Base-by-base conservation (phyloP, 2,888 invertebrate genomes). In the Eupithecia inturbata region DNA sequence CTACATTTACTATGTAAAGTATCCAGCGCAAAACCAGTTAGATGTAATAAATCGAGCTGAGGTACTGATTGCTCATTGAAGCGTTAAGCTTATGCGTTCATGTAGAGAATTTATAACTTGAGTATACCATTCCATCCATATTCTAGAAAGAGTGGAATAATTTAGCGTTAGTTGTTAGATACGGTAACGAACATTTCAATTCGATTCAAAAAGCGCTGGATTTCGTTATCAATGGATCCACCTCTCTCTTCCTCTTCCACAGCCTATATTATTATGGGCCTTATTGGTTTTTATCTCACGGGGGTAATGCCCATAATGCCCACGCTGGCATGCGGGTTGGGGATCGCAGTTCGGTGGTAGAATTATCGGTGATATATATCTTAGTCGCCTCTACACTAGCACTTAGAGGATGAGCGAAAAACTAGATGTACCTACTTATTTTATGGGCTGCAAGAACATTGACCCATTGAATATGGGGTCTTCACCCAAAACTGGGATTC, bases 21-120 rank as follows among this genome's bases (percentile, higher is more conserved):
- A 78, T 68, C 75, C 70, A 71, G 69, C 71, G 64, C 64, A 79
- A 74, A 77, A 81, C 64, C 62, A 62, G 62, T 62, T 62, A 62
- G 28, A 31, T 28, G 16, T 60, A 9, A 9, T 28, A n/a, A 60
- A 64, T n/a, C n/a, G n/a, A 33, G 22, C 36, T 12, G 57, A 57
- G 22, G 26, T 57, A 57, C 57, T 62, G 28, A 31, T 62, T 33
- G 36, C 5, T 36, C 36, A 36, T 33, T 64, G 64, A 36, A 64
- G 64, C 64, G 63, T 63, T n/a, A 33, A 63, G 63, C 63, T 19
- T 33, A 63, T 33, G 63, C 63, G 64, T 64, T 64, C 64, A 64
- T 31, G 64, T 41, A 67, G 39, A 26, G 22, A 26, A 67, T 45
- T 39, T 45, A 64, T 64, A 64, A 22, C 28, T 22, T 22, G n/a